phyloP scores from a whole-genome alignment of 2,113 vertebrate genomes.

The Dolichallabes microphthalmus region DNA sequence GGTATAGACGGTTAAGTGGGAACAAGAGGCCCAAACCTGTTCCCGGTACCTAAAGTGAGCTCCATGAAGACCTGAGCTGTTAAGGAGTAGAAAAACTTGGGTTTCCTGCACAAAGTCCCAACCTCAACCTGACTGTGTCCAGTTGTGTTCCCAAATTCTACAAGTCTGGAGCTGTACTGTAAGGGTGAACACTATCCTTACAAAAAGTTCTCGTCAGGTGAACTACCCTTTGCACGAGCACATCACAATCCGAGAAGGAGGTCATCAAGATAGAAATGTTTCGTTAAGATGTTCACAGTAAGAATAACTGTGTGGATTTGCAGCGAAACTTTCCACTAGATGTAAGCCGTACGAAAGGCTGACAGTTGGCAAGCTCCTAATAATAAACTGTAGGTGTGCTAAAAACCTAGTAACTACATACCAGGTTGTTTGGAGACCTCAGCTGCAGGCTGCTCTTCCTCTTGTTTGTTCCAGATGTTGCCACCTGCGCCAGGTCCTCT shows the following conservation, averaged over 20 bases:
- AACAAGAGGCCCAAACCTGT: background rate
- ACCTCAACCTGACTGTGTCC: too few relatives aligned
- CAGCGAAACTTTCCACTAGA: background rate
- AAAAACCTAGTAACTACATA: slow-evolving; percentile 7
- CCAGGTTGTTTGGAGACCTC: slow-evolving; percentile 50
- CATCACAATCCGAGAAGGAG: background rate
- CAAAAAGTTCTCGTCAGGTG: background rate
- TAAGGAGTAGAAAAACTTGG: background rate
- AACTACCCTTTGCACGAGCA: background rate
- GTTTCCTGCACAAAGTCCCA: background rate
- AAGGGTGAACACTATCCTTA: background rate
- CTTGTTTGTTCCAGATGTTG: slow-evolving; percentile 80
- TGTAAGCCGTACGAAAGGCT: background rate
- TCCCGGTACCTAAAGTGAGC: background rate
- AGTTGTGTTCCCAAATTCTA: too few relatives aligned
- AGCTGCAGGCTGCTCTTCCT: slow-evolving; percentile 78
- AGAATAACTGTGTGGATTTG: background rate
- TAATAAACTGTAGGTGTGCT: background rate
- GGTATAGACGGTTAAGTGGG: background rate
- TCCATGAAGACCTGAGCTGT: background rate
- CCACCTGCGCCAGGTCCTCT: slow-evolving; percentile 67
- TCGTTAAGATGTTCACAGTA: background rate
- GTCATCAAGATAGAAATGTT: background rate
- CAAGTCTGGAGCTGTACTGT: background rate
- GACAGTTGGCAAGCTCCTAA: background rate